A percentile compares a stretch with the other conserved stretches of the same genome.
Conservation (phyloP, 23 tunicate genomes). For the Phallusia fumigata region DNA sequence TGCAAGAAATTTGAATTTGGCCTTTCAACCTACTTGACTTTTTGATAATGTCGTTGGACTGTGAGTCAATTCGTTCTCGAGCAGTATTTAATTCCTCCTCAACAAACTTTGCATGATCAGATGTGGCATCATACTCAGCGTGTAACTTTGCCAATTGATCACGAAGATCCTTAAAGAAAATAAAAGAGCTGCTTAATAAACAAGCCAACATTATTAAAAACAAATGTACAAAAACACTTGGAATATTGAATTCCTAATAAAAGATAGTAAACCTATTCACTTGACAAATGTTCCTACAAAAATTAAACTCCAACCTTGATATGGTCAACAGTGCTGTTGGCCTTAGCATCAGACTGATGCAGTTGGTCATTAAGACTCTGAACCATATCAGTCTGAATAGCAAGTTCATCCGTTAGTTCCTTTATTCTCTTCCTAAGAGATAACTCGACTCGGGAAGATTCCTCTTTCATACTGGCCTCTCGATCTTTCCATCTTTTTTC, state of each 20-base stretch:
- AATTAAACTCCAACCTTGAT: slow-evolving; percentile 33
- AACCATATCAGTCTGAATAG: slow-evolving; percentile 42
- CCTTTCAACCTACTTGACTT: slow-evolving; percentile 69
- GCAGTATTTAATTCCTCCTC: slow-evolving; percentile 54
- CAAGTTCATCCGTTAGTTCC: slow-evolving; percentile 44
- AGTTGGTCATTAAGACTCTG: slow-evolving; percentile 43
- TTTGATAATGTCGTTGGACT: slow-evolving; percentile 64
- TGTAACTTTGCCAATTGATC: slow-evolving; percentile 49
- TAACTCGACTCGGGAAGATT: slow-evolving; percentile 46
- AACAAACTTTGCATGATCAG: slow-evolving; percentile 24
- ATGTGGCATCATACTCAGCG: slow-evolving; percentile 37
- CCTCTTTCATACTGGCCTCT: slow-evolving; percentile 48
- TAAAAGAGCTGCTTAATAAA: background rate
- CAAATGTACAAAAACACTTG: too few relatives aligned
- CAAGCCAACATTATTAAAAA: background rate
- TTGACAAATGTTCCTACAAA: too few relatives aligned
- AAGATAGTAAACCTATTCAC: too few relatives aligned
- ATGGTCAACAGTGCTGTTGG: slow-evolving; percentile 54
- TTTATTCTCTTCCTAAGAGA: slow-evolving; percentile 48
- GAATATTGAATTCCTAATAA: too few relatives aligned
- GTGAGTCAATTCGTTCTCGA: slow-evolving; percentile 41
- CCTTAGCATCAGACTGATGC: slow-evolving; percentile 39
- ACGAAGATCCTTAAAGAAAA: slow-evolving; percentile 53
- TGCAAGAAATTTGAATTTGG: too few relatives aligned
- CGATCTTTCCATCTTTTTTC: slow-evolving; percentile 57